Conservation (phyloP, 2,113 vertebrate species). For the Cervus canadensis region DNA sequence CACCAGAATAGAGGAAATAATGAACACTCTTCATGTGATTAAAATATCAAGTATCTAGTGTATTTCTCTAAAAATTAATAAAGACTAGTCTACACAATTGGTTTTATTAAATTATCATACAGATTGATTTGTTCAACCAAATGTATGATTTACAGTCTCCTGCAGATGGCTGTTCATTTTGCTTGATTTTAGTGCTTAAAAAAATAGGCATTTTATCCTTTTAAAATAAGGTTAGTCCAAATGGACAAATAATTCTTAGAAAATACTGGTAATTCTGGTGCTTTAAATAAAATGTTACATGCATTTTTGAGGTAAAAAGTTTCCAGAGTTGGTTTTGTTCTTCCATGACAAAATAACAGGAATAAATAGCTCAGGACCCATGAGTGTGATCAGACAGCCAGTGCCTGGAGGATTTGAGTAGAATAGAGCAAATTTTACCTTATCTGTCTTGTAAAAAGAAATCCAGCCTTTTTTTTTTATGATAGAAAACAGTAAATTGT, state of each 20-base stretch:
- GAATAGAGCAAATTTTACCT: not conserved
- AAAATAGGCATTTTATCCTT: not conserved
- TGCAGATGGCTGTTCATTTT: not conserved
- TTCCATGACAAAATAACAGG: not conserved
- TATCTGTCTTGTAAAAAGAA: not conserved
- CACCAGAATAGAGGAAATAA: not conserved
- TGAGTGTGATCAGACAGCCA: not conserved
- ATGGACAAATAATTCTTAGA: not conserved
- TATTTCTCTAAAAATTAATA: not conserved
- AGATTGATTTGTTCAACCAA: not conserved
- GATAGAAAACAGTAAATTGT: not conserved
- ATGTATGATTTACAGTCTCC: not conserved
- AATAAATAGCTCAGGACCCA: not conserved
- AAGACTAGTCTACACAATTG: not conserved
- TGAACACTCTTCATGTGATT: not conserved
- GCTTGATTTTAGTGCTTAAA: not conserved
- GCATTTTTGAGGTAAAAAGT: not conserved
- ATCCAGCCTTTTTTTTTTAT: not conserved
- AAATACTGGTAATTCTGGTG: not conserved
- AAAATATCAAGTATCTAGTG: not conserved
- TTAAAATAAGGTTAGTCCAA: not conserved
- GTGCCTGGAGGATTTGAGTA: not conserved
- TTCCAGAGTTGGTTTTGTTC: not conserved
- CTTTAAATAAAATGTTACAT: not conserved
- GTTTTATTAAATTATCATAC: not conserved